Evolutionary conservation across 2,113 vertebrate genomes (phyloP).

Genomic region (Semicossyphus pulcher): DNA sequence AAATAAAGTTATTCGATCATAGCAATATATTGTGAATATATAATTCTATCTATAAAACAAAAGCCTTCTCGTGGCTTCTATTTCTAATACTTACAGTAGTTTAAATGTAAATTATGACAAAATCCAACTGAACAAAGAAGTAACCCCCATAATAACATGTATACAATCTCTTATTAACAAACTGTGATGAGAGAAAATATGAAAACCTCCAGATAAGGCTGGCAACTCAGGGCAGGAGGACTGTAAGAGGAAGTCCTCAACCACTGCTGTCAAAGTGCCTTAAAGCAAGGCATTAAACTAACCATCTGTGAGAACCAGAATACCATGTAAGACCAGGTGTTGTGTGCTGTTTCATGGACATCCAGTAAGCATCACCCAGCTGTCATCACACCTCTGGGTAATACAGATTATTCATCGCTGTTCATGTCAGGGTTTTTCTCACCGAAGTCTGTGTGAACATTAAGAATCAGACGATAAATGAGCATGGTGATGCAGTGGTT

Average conservation of each 20-base stretch:
- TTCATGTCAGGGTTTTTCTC: conserved; percentile 18
- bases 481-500: no score
- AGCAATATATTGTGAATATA: conserved; percentile 74
- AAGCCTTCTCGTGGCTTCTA: conserved; percentile 72
- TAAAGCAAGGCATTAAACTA: conserved; percentile 27
- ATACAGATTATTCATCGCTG: conserved; percentile 26
- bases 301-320: not conserved
- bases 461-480: not conserved
- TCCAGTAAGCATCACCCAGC: conserved; percentile 4
- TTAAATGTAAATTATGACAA: conserved; percentile 70
- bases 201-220: conserved; percentile 53
- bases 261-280: not conserved
- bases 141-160: conserved; percentile 59
- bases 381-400: not conserved
- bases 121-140: conserved; percentile 64
- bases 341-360: conserved; percentile 16
- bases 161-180: conserved; percentile 69
- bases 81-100: conserved; percentile 66
- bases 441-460: conserved; percentile 16
- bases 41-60: conserved; percentile 73
- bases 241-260: not conserved
- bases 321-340: no score
- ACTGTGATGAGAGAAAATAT: conserved; percentile 26
- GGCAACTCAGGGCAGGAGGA: no score
- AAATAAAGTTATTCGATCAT: conserved; percentile 55